Evolutionary conservation across 1,140 invertebrate genomes (phyloP), one percentile per base, ranked within the genome.

Genomic region (Drosophila melanica): DNA sequence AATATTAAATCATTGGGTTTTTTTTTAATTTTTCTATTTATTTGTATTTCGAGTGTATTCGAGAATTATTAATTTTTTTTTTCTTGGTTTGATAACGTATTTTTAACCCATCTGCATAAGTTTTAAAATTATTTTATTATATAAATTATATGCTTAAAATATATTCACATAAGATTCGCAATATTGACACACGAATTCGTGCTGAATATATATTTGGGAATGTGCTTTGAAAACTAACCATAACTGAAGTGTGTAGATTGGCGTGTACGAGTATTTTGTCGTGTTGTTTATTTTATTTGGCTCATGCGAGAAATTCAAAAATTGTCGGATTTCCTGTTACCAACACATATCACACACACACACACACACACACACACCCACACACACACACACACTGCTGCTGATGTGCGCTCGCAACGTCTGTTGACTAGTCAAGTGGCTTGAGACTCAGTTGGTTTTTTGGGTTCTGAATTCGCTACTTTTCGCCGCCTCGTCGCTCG

Each of bases 271-370:
- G 48, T 45, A 35, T 12, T 42, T 41, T 12, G 14, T 14, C 37
- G 30, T 35, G 47, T 41, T 69, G 69, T 75, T 84, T 81, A 86
- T 81, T 85, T 79, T 82, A 59, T 74, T 71, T 79, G 48, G 62
- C 58, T 87, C 71, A 82, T 87, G 82, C 62, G 60, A 82, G 58
- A 82, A 87, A 89, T 77, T 79, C 65, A 77, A 82, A 85, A 87
- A 89, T 82, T 82, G 55, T 72, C 79, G 84, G 79, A 87, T 87
- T 79, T 87, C 84, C 82, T 79, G 84, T 72, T 70, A 79, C 71
- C 12, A 75, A 70, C 63, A 68, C 57, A 59, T 33, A 16, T 33
- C 23, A 57, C 37, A 42, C 59, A 44, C 20, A 66, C 72, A 30
- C 27, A 12, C 47, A 14, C 39, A 37, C 37, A 16, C 45, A 51